Percentiles rank a stretch among this genome's conserved stretches.
Conservation (phyloP, 2,113 vertebrate species). For the Micronisus gabar region DNA sequence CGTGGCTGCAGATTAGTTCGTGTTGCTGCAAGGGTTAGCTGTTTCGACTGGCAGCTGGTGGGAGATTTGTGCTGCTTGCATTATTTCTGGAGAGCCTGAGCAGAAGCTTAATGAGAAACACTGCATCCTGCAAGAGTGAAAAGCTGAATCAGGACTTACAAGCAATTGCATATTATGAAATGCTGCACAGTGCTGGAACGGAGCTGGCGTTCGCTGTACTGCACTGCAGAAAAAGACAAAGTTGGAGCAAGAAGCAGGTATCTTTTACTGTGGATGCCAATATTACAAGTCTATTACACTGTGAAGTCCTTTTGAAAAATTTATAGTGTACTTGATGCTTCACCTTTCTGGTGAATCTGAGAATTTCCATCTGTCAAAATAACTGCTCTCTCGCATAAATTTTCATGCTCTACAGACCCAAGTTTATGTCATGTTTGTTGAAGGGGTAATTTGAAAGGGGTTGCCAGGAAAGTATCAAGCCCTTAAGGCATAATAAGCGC, state of each 20-base stretch:
- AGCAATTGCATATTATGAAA: background rate
- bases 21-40: background rate
- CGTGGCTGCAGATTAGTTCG: background rate
- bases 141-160: background rate
- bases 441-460: background rate
- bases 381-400: background rate
- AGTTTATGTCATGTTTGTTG: background rate
- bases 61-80: background rate
- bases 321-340: background rate
- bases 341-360: background rate
- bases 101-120: background rate
- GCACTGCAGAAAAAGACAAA: constrained; percentile 53
- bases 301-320: background rate
- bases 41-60: background rate
- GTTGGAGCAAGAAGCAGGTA: background rate
- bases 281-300: background rate
- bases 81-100: background rate
- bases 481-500: background rate
- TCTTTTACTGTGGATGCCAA: background rate
- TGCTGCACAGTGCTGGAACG: background rate
- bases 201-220: background rate
- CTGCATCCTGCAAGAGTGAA: background rate
- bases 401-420: background rate
- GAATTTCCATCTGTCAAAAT: constrained; percentile 1
- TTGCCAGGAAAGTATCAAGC: background rate